These are phyloP conservation scores for Caenorhabditis angaria DNA, from an alignment of 2,888 invertebrate genomes.

Conservation along the genomic window DNA sequence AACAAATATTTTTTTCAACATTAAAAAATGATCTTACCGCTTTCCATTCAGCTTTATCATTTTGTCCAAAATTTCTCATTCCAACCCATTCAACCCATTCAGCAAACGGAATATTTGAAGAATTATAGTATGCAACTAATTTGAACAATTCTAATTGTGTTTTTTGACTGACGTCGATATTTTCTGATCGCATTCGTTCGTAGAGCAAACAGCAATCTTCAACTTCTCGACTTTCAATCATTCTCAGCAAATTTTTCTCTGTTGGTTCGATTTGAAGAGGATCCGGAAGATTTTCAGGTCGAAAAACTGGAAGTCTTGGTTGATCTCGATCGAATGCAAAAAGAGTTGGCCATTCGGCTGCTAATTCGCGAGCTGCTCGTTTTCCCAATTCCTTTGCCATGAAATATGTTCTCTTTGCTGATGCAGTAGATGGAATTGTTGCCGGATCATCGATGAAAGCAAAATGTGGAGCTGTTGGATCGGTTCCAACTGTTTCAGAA, in stretches of 20 bases:
- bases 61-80: conserved; percentile 55
- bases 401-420: conserved; percentile 56
- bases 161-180: conserved; percentile 48
- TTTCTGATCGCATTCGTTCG: conserved; percentile 59
- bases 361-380: conserved; percentile 67
- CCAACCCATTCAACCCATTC: conserved; percentile 66
- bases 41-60: conserved; percentile 38
- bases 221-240: conserved; percentile 58
- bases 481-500: conserved; percentile 82
- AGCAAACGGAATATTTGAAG: conserved; percentile 54
- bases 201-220: conserved; percentile 59
- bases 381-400: conserved; percentile 68
- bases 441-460: conserved; percentile 89
- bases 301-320: conserved; percentile 65
- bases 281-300: conserved; percentile 59
- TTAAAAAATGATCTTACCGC: conserved; percentile 18
- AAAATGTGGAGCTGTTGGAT: conserved; percentile 87
- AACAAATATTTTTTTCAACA: neutral
- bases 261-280: conserved; percentile 57
- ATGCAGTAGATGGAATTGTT: conserved; percentile 63
- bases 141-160: conserved; percentile 55
- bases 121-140: conserved; percentile 65
- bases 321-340: conserved; percentile 70
- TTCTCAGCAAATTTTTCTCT: conserved; percentile 51
- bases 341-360: conserved; percentile 71